Evolutionary conservation across 2,797 vertebrate genomes (phyloP), one percentile per base, ranked within the genome.

Genomic region (Sebastes umbrosus): DNA sequence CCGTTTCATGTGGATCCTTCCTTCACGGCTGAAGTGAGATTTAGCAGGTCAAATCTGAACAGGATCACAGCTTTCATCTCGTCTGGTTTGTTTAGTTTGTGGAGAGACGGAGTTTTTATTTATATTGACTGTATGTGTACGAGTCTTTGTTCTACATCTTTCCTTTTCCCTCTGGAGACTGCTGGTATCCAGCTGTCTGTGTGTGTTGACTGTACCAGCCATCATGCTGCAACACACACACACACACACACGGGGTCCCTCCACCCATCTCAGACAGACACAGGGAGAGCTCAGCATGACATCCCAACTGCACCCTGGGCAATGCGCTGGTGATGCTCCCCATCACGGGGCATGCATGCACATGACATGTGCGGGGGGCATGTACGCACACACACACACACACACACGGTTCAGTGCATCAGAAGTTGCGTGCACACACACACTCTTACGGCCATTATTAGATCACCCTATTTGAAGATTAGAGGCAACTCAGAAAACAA

Each of bases 121-220:
- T 50, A 50, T 68, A 66, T 86, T 63, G 64, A 83, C 59, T 71
- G 24, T 70, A 9, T 71, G 24, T 70, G 6, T 58, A 43, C n/a
- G 69, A 75, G 75, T 69, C 79, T 90, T 86, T 92, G 83, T 87
- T 88, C 75, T 83, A 43, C 43, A 69, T 76, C 71, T 81, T 55
- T 12, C 72, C 77, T 79, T 71, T 79, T 65, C 84, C 90, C 88
- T 85, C 32, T 18, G 62, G 91, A 91, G 83, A 76, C 62, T 88
- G 81, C 88, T 89, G 83, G 67, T 92, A 90, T 92, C 87, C 85
- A 88, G 90, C 91, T 94, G 91, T 94, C 89, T 91, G 77, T 84
- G 80, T 89, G 87, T 83, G 90, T 92, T 92, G 90, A 90, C 87
- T 92, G 86, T 87, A 92, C 89, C 93, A 93, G 91, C 89, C 89